Evolutionary conservation across 2,797 vertebrate genomes (phyloP), one percentile per base, ranked within the genome.

Genomic region (Microhierax caerulescens): DNA sequence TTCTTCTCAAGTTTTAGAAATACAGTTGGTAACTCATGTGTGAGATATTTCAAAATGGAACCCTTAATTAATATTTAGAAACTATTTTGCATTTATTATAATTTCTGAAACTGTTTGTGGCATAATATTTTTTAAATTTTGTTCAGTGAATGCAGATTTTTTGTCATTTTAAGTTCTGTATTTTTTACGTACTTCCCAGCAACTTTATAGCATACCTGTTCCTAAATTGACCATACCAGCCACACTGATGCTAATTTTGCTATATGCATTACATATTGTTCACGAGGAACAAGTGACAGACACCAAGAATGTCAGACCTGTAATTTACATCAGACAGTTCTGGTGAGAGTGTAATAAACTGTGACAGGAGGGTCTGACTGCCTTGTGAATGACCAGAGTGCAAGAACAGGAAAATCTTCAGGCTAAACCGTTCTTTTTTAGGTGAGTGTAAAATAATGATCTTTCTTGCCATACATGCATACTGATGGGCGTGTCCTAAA

Each of bases 21-120:
- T 93, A 84, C 65, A 88, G 79, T 81, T 95, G 79, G 75, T 57
- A 88, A 92, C 79, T 89, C 47, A 89, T 69, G 87, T 39, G 3
- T 94, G 19, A 95, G 95, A 87, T 96, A 70, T 81, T 96, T 88
- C 67, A 70, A 70, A 93, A 70, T 81, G 78, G 56, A 95, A 83
- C 50, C 7, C 53, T 91, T 91, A 92, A 97, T 59, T 96, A 96
- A 76, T 87, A 90, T 95, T 91, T 93, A 51, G 69, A 89, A 95
- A 95, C 43, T 88, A 59, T 54, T 88, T 73, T 93, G 53, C 53
- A 80, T 27, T 87, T 96, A 37, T 19, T 50, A 64, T 68, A 27
- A 47, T 81, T 93, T 93, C 77, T 90, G 25, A 70, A 86, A 59
- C 25, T 48, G 27, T 78, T 93, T 90, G 30, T 85, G 37, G 37